These are phyloP conservation scores for Cisticola juncidis DNA, from an alignment of 2,113 vertebrate genomes.

Conservation along the genomic window DNA sequence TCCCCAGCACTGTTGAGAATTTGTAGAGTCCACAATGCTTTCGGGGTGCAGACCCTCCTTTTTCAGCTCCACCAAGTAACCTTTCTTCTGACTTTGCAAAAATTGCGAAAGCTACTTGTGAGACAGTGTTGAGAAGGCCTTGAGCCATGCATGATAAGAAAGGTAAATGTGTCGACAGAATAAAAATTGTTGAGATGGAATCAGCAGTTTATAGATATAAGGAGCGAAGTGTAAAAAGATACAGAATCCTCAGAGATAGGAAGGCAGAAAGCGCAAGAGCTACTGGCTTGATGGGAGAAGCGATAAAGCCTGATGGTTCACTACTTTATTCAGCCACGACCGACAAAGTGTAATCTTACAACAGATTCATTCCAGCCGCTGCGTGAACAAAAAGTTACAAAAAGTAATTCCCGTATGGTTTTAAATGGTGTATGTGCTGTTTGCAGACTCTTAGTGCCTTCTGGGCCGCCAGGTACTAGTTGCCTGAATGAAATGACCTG, in stretches of 20 bases:
- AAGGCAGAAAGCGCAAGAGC: background rate
- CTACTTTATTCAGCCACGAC: background rate
- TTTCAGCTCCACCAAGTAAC: background rate
- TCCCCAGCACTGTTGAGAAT: background rate
- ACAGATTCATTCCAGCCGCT: background rate
- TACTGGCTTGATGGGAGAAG: background rate
- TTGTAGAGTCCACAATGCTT: accelerated
- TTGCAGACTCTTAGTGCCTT: background rate
- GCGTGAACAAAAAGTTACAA: background rate
- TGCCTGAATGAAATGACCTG: background rate
- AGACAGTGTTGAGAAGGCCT: background rate
- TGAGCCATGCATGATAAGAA: background rate
- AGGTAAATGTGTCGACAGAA: background rate
- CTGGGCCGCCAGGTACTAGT: background rate
- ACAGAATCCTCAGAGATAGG: background rate
- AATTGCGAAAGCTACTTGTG: no score
- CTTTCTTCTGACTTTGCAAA: background rate
- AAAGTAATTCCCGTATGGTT: background rate
- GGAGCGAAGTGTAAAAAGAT: background rate
- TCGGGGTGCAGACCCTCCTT: background rate
- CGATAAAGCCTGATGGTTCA: background rate
- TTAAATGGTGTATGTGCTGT: background rate
- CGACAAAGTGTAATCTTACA: background rate
- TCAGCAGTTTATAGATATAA: background rate
- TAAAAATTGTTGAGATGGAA: background rate